A percentile compares a stretch with the other conserved stretches of the same genome.
These are phyloP conservation scores for Hypsopygia costalis DNA, from an alignment of 2,888 invertebrate genomes.

Conservation along the genomic window DNA sequence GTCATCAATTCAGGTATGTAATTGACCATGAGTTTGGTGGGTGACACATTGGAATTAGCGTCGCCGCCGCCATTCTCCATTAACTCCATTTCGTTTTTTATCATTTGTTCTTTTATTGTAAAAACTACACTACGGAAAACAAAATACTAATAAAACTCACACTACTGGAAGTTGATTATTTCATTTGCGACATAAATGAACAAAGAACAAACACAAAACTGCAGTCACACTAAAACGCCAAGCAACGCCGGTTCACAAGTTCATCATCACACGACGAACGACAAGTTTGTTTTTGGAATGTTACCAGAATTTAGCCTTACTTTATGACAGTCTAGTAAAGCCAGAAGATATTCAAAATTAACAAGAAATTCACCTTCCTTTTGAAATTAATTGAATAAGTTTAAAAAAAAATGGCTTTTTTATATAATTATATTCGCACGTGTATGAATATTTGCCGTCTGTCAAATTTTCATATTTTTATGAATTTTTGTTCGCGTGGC, in stretches of 20 bases:
- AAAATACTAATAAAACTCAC: constrained; percentile 68
- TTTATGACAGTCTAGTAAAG: background rate
- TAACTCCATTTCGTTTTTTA: constrained; percentile 76
- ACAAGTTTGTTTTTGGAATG: constrained; percentile 72
- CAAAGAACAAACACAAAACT: constrained; percentile 73
- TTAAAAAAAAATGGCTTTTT: background rate
- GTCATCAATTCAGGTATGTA: constrained; percentile 79
- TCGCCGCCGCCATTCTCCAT: constrained; percentile 81
- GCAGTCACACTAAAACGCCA: constrained; percentile 68
- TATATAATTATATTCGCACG: constrained; percentile 30
- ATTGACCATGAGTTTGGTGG: constrained; percentile 80
- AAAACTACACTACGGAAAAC: constrained; percentile 73
- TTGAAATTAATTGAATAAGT: background rate
- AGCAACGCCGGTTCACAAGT: constrained; percentile 78
- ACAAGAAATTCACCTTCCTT: background rate
- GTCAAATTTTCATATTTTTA: constrained; percentile 45
- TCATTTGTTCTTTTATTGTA: constrained; percentile 60
- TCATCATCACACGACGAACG: constrained; percentile 55
- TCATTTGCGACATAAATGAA: constrained; percentile 71
- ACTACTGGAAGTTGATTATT: constrained; percentile 56
- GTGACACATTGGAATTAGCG: constrained; percentile 77
- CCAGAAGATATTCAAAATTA: background rate
- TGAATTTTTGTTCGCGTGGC: constrained; percentile 57
- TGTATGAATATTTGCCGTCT: constrained; percentile 40
- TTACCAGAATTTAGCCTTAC: constrained; percentile 58